These are phyloP conservation scores for Pheucticus melanocephalus DNA, from an alignment of 2,113 vertebrate genomes.

Conservation along the genomic window DNA sequence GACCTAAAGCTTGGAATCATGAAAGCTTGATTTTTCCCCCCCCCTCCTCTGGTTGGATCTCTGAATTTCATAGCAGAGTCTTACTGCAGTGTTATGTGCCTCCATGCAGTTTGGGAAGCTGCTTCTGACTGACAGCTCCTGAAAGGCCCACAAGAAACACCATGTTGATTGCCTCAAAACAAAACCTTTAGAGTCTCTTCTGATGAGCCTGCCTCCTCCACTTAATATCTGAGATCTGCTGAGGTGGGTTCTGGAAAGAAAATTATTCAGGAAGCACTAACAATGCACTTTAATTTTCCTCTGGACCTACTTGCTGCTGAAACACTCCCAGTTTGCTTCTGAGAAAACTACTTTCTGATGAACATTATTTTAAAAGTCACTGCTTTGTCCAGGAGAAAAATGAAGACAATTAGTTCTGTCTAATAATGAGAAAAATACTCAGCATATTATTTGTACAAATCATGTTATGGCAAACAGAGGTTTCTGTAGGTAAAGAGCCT, in stretches of 20 bases:
- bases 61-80: not conserved
- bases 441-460: not conserved
- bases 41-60: not conserved
- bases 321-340: not conserved
- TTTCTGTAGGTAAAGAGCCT: not conserved
- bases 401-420: not conserved
- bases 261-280: slow-evolving; percentile 20
- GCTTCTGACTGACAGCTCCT: not conserved
- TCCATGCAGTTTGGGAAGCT: not conserved
- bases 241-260: slow-evolving; percentile 14
- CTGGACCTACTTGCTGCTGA: not conserved
- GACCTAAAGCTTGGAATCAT: not conserved
- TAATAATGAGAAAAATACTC: not conserved
- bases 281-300: slow-evolving; percentile 19
- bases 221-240: not conserved
- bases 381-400: not conserved
- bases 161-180: not conserved
- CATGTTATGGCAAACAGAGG: not conserved
- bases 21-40: not conserved
- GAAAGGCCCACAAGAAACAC: not conserved
- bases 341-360: not conserved
- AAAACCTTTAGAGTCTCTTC: not conserved
- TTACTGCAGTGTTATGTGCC: not conserved
- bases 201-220: not conserved
- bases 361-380: not conserved